Conservation (phyloP, 2,888 invertebrate genomes). For the Caenorhabditis uteleia region DNA sequence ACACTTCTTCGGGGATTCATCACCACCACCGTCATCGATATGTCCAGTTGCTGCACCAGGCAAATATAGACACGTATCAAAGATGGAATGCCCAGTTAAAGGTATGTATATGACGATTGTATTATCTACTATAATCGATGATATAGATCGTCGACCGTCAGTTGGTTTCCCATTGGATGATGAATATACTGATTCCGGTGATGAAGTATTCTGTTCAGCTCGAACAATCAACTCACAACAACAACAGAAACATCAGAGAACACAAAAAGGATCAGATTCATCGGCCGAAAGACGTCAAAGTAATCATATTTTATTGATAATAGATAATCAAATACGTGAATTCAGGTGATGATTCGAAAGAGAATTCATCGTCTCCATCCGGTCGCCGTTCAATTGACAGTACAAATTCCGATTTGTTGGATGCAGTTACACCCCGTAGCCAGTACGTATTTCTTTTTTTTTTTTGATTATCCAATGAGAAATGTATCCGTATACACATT, state of each 20-base stretch:
- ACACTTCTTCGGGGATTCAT: not conserved
- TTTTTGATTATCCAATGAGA: not conserved
- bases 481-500: too few relatives aligned
- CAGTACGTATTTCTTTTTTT: conserved; percentile 29
- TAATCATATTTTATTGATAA: too few relatives aligned
- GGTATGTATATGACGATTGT: too few relatives aligned
- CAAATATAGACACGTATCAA: conserved; percentile 12
- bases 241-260: not conserved
- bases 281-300: not conserved
- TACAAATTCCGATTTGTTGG: conserved; percentile 22
- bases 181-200: conserved; percentile 14
- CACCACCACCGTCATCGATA: not conserved
- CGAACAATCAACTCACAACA: not conserved
- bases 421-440: conserved; percentile 28
- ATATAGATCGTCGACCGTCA: not conserved
- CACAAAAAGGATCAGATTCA: not conserved
- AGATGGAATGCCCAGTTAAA: not conserved
- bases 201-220: conserved; percentile 30
- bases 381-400: conserved; percentile 24
- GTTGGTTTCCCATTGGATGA: not conserved
- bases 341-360: conserved; percentile 20
- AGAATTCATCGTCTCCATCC: conserved; percentile 13
- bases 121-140: conserved; percentile 1
- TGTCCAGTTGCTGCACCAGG: conserved; percentile 23
- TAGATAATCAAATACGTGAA: not conserved